Evolutionary conservation across 2,888 invertebrate species (phyloP), one percentile per base, ranked within the genome.

Genomic region (Temnothorax unifasciatus): DNA sequence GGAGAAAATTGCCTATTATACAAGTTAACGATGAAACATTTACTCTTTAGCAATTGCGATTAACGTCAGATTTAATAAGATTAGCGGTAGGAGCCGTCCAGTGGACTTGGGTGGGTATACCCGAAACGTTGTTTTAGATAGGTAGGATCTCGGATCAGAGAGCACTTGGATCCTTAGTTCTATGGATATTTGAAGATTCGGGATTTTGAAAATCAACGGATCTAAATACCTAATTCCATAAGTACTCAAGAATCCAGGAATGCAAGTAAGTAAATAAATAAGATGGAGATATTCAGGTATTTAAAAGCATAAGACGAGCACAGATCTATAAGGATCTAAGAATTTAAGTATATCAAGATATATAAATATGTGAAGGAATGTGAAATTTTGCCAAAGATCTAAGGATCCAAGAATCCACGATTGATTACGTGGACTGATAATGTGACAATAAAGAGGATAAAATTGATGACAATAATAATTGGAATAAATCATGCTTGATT

Each of bases 31-130:
- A 85, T 74, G 83, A 83, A 64, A 89, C 59, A 88, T 88, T 88
- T 87, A 88, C 77, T 82, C 82, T 85, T 90, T 92, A 90, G 89
- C 73, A 74, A 87, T 73, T 86, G 85, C 84, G 88, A 82, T 83
- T 86, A 85, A 85, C 74, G 85, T 83, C 85, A 86, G 83, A 86
- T 84, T 74, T 77, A 79, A 69, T 85, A 92, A 88, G 69, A 82
- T 85, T 92, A 93, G 91, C 11, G 84, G 86, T 92, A 92, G 93
- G 76, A 90, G 89, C 93, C 93, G 93, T 93, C 93, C 93, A 93
- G 82, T 86, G 92, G 92, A 89, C 91, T 89, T 87, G 74, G 68
- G 83, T 54, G 71, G 57, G 52, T 77, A 85, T 77, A 84, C 50
- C 76, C 75, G 25, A 75, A 86, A 83, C n/a, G 61, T 84, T 83